Evolutionary conservation across 1,140 invertebrate genomes (phyloP), one percentile per base, ranked within the genome.

Genomic region (Tribolium madens): DNA sequence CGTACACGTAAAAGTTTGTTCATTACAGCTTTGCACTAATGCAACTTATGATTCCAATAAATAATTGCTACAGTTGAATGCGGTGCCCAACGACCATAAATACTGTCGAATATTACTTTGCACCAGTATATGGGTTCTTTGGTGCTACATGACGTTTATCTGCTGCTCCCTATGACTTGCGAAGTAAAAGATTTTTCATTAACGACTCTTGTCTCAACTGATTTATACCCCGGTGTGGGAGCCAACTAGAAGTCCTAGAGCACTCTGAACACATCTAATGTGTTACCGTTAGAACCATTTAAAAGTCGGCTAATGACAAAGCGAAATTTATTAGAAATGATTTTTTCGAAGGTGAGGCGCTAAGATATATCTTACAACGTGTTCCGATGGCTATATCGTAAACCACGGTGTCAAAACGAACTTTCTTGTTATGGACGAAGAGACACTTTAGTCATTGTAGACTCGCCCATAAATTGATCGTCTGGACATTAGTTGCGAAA

Each of bases 101-200:
- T 33, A 64, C 57, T 64, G 57, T 64, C 57, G 21, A 64, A 64
- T 64, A 64, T 64, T 64, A 64, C 14, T 64, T 64, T 64, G 26
- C 57, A 5, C 26, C 57, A 64, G 9, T 64, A 64, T 64, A 64
- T 64, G 57, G n/a, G 57, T 64, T 64, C 26, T 33, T 12, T 33
- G 57, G 9, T 33, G 26, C 21, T 33, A 31, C 26, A 64, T 33
- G 57, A 64, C 57, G 36, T 64, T 64, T 64, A 64, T 64, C 57
- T 64, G 26, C 57, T 64, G 57, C 57, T 64, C 57, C 57, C 57
- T 26, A 64, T 33, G 57, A 64, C 13, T 64, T 64, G 57, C 26
- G 57, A 64, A 64, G 21, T 64, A n/a, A 33, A 64, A 64, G 52
- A 64, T 64, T 64, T 64, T 64, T 64, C 57, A 64, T 33, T 26